These are phyloP conservation scores for Alaudala cheleensis DNA, from an alignment of 2,113 vertebrate genomes.

Conservation along the genomic window DNA sequence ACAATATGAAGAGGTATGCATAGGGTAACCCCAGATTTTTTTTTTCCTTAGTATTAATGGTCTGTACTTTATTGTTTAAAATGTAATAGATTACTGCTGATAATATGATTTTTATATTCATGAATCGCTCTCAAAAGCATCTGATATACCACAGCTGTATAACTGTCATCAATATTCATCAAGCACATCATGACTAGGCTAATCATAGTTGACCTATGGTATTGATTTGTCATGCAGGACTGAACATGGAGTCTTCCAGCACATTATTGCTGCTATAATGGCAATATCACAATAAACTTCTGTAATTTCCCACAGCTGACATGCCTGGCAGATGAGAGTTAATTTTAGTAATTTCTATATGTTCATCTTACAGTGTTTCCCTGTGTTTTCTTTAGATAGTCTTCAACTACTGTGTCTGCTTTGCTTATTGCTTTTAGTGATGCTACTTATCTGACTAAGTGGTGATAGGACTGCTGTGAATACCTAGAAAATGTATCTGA, in stretches of 20 bases:
- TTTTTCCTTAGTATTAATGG: neutral
- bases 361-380: neutral
- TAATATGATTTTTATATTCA: neutral
- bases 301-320: neutral
- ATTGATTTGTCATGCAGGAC: slow-evolving; percentile 8
- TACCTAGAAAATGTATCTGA: neutral
- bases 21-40: neutral
- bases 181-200: neutral
- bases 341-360: neutral
- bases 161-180: neutral
- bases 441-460: neutral
- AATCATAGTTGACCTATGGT: neutral
- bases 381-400: neutral
- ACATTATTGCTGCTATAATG: neutral
- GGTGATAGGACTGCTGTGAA: neutral
- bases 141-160: neutral
- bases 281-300: neutral
- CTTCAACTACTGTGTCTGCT: neutral
- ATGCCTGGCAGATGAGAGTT: neutral
- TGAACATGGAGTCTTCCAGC: neutral
- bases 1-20: neutral
- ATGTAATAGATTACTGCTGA: neutral
- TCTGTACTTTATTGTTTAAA: neutral
- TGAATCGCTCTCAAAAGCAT: neutral
- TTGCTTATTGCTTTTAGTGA: neutral